phyloP scores from a whole-genome alignment of 2,888 invertebrate genomes.

The Nineta flava region DNA sequence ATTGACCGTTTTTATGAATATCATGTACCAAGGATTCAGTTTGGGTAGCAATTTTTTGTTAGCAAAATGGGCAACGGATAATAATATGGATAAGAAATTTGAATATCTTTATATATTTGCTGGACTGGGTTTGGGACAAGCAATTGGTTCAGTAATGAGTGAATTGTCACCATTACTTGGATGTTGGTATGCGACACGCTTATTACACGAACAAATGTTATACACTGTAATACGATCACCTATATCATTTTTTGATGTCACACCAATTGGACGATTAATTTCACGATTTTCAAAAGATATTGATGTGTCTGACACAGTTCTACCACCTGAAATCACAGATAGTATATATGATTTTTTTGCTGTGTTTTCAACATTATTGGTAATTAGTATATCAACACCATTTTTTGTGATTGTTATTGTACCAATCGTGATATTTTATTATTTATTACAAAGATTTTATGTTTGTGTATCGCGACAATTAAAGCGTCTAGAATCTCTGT shows the following conservation, averaged over 20 bases:
- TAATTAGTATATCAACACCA: conserved; percentile 76
- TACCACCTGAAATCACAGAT: conserved; percentile 35
- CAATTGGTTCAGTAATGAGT: conserved; percentile 31
- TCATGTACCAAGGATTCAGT: conserved; percentile 67
- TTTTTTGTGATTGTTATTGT: conserved; percentile 62
- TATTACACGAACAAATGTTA: conserved; percentile 42
- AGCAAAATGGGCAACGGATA: conserved; percentile 64
- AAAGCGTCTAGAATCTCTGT: conserved; percentile 84
- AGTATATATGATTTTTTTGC: conserved; percentile 26
- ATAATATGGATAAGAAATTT: conserved; percentile 36
- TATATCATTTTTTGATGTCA: conserved; percentile 62
- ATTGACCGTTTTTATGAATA: conserved; percentile 61
- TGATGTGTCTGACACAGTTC: conserved; percentile 50
- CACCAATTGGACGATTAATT: conserved; percentile 59
- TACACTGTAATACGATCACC: conserved; percentile 46
- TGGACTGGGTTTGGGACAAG: conserved; percentile 71
- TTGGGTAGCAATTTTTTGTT: conserved; percentile 82
- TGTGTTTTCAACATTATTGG: conserved; percentile 73
- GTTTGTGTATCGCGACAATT: conserved; percentile 86
- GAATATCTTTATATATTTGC: conserved; percentile 86
- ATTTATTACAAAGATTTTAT: conserved; percentile 85
- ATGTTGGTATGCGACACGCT: conserved; percentile 45
- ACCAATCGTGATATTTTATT: conserved; percentile 67
- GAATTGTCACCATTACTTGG: conserved; percentile 37
- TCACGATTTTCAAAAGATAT: conserved; percentile 61